Evolutionary conservation across 2,888 invertebrate species (phyloP), one percentile per base, ranked within the genome.

Genomic region (Seira musarum): DNA sequence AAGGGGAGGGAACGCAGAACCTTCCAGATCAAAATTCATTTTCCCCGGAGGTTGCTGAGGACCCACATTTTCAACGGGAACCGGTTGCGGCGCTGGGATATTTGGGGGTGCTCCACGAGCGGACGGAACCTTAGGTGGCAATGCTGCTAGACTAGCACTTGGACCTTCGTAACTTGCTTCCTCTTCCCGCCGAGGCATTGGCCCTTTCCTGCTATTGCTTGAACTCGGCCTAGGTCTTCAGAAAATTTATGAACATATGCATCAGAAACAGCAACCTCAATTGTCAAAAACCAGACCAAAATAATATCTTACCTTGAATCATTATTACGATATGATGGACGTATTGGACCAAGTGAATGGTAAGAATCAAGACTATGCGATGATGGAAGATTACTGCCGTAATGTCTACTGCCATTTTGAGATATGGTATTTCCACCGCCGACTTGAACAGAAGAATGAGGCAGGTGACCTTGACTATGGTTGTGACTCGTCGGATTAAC

Each of bases 1-100:
- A 88, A 95, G 90, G 80, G 95, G 95, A 83, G 95, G 95, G 89
- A 95, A 95, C 73, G 94, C 93, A 71, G 93, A 92, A 79, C 93
- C 93, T 89, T 94, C 94, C 87, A 95, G 90, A 89, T 95, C 94
- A 89, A 95, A 95, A 88, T 93, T 84, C 13, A 83, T 83, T 66
- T 83, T 79, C 8, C 79, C 79, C 22, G 49, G 61, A 35, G 66
- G 67, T 13, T 66, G 66, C 19, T 65, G 66, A 15, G 78, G 67
- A 8, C 57, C 40, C n/a, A 53, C 1, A 30, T 2, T 46, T 49
- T 71, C 78, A 61, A 19, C 19, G 60, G 68, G 68, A 13, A 10
- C 40, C 40, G 72, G 64, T 64, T 25, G 79, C 60, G 79, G 35
- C 13, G 67, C 67, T 19, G 86, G 85, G 63, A 82, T 68, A 25